Evolutionary conservation across 1,140 invertebrate genomes (phyloP), one percentile per base, ranked within the genome.

Genomic region (Heliconius congener): DNA sequence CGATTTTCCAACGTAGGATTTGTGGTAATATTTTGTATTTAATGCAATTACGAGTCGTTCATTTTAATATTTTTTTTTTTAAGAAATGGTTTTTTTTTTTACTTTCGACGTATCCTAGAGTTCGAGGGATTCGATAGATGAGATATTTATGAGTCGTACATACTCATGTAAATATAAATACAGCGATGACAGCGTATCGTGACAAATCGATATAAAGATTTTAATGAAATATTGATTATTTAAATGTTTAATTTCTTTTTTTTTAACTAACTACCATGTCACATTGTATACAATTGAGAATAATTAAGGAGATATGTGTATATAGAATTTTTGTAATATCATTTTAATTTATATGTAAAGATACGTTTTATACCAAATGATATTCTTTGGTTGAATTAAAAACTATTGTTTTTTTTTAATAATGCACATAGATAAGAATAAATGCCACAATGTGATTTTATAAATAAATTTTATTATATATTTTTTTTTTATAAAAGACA

Each of bases 401-500:
- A 70, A 71, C 73, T 39, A 78, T 74, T 85, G 79, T 79, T 72
- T 76, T 75, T 37, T 74, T 55, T 71, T 39, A 52, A 19, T 19
- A 52, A 76, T 77, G 76, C 74, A 79, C 78, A 73, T 81, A 75
- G 73, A 52, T 71, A 78, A 71, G 73, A 73, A 71, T 23, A 23
- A 52, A 73, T 78, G 74, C 77, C 82, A 79, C 55, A 42, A 86
- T 86, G 81, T 86, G 79, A 83, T 86, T 81, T 79, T 81, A 79
- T 83, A 74, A 74, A 77, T 84, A 55, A 82, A 81, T 66, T 60
- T 66, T 66, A 66, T 66, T 66, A 66, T 66, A 66, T 77, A n/a
- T n/a, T 82, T 78, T 81, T 78, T 81, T 84, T 86, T 82, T 87
- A 83, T 85, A 87, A 87, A 87, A 85, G 85, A 87, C 85, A 87